phyloP scores from a whole-genome alignment of 2,113 vertebrate genomes.

The Noturus placidus region DNA sequence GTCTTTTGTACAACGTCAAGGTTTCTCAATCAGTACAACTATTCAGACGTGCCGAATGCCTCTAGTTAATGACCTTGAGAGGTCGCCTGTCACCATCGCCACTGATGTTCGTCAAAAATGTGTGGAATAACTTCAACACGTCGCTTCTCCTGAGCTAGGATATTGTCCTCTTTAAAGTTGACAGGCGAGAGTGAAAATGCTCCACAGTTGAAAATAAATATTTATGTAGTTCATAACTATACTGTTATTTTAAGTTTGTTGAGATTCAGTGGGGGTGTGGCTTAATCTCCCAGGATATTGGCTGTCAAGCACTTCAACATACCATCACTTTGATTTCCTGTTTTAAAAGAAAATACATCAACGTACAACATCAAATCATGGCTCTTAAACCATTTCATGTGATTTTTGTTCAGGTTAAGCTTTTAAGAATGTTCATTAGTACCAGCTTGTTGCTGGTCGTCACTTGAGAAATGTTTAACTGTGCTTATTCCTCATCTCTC shows the following conservation, averaged over 20 bases:
- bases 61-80: background rate
- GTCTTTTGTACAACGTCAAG: background rate
- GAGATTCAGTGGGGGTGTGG: background rate
- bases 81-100: background rate
- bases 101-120: background rate
- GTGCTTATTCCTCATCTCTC: background rate
- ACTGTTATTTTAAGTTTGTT: background rate
- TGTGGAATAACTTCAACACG: background rate
- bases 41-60: background rate
- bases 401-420: background rate
- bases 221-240: background rate
- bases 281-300: background rate
- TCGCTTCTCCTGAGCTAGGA: background rate
- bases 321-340: background rate
- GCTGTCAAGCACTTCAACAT: background rate
- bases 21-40: background rate
- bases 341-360: background rate
- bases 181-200: too few relatives aligned
- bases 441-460: background rate
- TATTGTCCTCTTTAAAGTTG: too few relatives aligned
- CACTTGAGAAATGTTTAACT: background rate
- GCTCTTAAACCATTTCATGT: background rate
- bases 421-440: background rate
- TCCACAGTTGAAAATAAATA: too few relatives aligned
- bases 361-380: background rate